Evolutionary conservation across 2,888 invertebrate genomes (phyloP), one percentile per base, ranked within the genome.

Genomic region (Vanessa cardui): DNA sequence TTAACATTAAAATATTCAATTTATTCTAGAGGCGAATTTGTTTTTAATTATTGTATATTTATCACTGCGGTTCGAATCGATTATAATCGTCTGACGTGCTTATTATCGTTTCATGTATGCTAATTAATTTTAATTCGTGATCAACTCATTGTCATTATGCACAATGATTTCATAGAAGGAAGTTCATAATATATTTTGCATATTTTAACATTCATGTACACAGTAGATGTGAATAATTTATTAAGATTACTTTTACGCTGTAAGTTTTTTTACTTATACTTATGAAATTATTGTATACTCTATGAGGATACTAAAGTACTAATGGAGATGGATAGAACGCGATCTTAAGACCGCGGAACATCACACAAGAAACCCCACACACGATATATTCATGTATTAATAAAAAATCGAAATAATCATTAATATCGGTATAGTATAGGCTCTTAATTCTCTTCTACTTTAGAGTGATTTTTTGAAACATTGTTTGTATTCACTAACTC

Each of bases 21-120:
- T 74, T 71, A 74, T 74, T 68, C 65, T 63, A 59, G 69, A 62
- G 65, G 54, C 71, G 72, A 73, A 72, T 73, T 72, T 73, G 72
- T 71, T 74, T 77, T 77, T 74, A 77, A 77, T 76, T 74, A 74
- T 76, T 76, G 70, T 70, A 65, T 70, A 73, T 72, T 72, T 69
- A 71, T 68, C 64, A 68, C 47, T 64, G 64, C 63, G 52, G 62
- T 54, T 61, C 47, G 59, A 71, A 71, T 72, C 71, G 71, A 71
- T 70, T 69, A 66, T 66, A 59, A 66, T 69, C 54, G 16, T 18
- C 16, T 60, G 59, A 50, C 46, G 44, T 18, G 58, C 39, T 50
- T 46, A 64, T 66, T 20, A 26, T 31, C 49, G 46, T 21, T 39
- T n/a, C 44, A 21, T 7, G 61, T 52, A 66, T 63, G 58, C 46